These are phyloP conservation scores for Rhogogaster chlorosoma DNA, from an alignment of 2,888 invertebrate species.

Conservation along the genomic window DNA sequence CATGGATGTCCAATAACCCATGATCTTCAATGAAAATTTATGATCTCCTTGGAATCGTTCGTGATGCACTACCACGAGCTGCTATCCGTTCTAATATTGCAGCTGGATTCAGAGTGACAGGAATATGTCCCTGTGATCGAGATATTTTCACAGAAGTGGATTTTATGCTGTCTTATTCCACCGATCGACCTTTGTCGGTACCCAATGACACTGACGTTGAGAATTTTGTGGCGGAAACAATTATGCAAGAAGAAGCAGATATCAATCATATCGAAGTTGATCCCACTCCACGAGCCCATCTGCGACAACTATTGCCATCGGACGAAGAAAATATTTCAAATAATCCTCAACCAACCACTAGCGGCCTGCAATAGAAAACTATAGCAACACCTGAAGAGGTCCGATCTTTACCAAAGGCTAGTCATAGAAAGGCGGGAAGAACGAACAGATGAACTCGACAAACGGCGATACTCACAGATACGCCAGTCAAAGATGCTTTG, in stretches of 20 bases:
- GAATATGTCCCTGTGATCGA: constrained; percentile 61
- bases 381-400: constrained; percentile 46
- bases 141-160: constrained; percentile 57
- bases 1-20: constrained; percentile 65
- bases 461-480: constrained; percentile 57
- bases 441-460: constrained; percentile 56
- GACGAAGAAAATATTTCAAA: background rate
- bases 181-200: constrained; percentile 51
- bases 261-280: background rate
- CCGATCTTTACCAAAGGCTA: constrained; percentile 55
- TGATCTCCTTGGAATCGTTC: constrained; percentile 64
- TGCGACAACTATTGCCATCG: background rate
- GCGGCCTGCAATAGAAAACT: background rate
- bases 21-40: constrained; percentile 65
- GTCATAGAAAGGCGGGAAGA: constrained; percentile 47
- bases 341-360: background rate
- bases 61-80: constrained; percentile 53
- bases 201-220: background rate
- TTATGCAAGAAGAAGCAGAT: background rate
- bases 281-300: background rate
- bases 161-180: constrained; percentile 49
- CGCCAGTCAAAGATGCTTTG: constrained; percentile 58
- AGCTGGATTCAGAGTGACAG: constrained; percentile 57
- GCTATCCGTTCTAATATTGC: constrained; percentile 56
- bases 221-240: background rate